These are phyloP conservation scores for Stictonetta naevosa DNA, from an alignment of 2,113 vertebrate genomes.

Conservation along the genomic window DNA sequence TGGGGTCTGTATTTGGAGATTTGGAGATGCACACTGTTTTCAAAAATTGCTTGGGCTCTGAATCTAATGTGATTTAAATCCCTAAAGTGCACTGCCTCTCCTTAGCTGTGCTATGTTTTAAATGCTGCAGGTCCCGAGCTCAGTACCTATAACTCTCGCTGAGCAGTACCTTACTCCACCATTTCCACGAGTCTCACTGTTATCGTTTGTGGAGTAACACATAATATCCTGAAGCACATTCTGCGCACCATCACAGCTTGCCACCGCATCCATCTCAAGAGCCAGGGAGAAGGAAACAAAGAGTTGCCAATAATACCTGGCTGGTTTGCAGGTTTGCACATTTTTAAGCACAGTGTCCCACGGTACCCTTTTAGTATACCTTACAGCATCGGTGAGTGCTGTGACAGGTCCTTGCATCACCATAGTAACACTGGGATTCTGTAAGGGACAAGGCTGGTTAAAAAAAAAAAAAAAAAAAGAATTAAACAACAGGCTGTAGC, in stretches of 20 bases:
- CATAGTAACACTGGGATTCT: constrained; percentile 9
- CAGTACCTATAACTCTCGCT: background rate
- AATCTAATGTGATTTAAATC: background rate
- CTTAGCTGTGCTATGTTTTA: background rate
- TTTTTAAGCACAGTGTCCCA: constrained; percentile 17
- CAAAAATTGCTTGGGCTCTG: background rate
- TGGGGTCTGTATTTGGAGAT: background rate
- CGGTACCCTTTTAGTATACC: background rate
- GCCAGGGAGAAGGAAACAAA: background rate
- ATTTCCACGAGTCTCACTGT: background rate
- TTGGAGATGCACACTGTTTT: background rate
- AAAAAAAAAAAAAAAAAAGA: constrained; percentile 43
- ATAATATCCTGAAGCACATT: background rate
- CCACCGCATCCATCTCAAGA: background rate
- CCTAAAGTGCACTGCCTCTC: background rate
- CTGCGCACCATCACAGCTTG: background rate
- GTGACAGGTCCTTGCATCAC: constrained; percentile 8
- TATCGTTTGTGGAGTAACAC: background rate
- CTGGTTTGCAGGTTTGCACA: background rate
- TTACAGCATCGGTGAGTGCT: background rate
- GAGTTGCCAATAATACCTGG: background rate
- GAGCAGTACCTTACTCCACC: background rate
- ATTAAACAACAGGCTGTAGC: background rate
- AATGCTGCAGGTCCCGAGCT: background rate
- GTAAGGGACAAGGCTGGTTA: background rate